phyloP scores from a whole-genome alignment of 2,797 vertebrate genomes.

The Poeciliopsis gracilis region DNA sequence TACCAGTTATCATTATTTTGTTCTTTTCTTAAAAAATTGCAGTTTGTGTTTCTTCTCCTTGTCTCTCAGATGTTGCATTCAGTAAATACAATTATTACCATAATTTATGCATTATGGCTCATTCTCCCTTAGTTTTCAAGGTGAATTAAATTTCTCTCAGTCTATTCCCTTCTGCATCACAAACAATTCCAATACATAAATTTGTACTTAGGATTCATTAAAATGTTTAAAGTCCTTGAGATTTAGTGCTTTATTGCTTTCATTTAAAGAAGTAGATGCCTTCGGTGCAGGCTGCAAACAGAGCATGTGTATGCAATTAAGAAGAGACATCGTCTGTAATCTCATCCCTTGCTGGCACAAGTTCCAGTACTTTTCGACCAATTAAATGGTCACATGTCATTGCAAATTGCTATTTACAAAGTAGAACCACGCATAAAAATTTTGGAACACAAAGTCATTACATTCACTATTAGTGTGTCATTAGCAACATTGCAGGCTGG shows the following conservation, averaged over 20 bases:
- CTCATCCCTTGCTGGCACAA: background rate
- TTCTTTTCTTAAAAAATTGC: background rate
- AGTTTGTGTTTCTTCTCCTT: constrained; percentile 1
- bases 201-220: constrained; percentile 12
- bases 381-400: background rate
- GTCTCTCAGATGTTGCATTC: background rate
- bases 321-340: background rate
- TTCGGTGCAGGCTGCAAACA: constrained; percentile 14
- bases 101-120: constrained; percentile 12
- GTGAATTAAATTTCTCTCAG: constrained; percentile 25
- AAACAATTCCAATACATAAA: background rate
- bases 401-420: constrained; percentile 4
- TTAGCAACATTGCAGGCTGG: background rate
- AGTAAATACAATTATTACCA: background rate
- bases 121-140: constrained; percentile 14
- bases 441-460: background rate
- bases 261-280: constrained; percentile 18
- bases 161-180: constrained; percentile 3
- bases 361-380: background rate
- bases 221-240: background rate
- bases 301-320: background rate
- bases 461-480: background rate
- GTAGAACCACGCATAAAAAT: background rate
- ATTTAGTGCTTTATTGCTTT: constrained; percentile 18
- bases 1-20: background rate